Evolutionary conservation across 2,888 invertebrate species (phyloP).

Genomic region (Branchellion lobata): DNA sequence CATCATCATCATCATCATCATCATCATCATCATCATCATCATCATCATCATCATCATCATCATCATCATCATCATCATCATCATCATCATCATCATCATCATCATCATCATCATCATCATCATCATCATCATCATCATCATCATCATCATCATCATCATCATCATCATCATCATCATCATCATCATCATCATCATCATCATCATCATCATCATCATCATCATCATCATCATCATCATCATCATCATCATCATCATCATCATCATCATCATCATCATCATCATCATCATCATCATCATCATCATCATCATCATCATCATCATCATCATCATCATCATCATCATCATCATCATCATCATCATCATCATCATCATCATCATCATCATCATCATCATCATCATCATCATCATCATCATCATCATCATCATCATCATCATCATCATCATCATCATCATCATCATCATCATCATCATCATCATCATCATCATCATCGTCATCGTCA

Average conservation of each 20-base stretch:
- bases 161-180: slow-evolving; percentile 16
- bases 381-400: slow-evolving; percentile 18
- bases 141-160: slow-evolving; percentile 6
- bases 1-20: slow-evolving; percentile 24
- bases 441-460: slow-evolving; percentile 25
- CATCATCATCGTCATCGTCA: not conserved
- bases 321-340: slow-evolving; percentile 6
- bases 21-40: slow-evolving; percentile 27
- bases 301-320: slow-evolving; percentile 17
- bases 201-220: slow-evolving; percentile 6
- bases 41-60: slow-evolving; percentile 29
- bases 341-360: slow-evolving; percentile 16
- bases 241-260: slow-evolving; percentile 17
- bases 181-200: slow-evolving; percentile 17
- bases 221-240: slow-evolving; percentile 16
- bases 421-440: slow-evolving; percentile 26
- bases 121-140: slow-evolving; percentile 17
- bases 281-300: slow-evolving; percentile 16
- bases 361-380: slow-evolving; percentile 17
- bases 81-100: not conserved
- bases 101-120: slow-evolving; percentile 16
- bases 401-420: slow-evolving; percentile 31
- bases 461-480: slow-evolving; percentile 28
- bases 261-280: slow-evolving; percentile 6
- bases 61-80: slow-evolving; percentile 11